phyloP scores from a whole-genome alignment of 2,797 vertebrate genomes.

The Sebastes hubbsi region DNA sequence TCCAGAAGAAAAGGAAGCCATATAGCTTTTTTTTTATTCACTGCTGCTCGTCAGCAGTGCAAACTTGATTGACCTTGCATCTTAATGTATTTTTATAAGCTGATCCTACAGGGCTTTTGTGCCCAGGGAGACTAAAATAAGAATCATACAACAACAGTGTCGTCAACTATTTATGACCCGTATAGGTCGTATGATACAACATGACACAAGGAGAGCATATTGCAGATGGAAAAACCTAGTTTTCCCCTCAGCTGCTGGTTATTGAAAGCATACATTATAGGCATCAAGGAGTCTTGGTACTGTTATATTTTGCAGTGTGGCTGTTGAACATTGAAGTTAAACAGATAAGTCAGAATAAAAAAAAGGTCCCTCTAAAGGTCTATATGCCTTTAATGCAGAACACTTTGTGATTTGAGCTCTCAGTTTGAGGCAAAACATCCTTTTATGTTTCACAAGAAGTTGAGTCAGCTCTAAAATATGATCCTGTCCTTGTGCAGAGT shows the following conservation, averaged over 20 bases:
- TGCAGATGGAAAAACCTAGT: conserved; percentile 1
- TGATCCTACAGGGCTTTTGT: conserved; percentile 24
- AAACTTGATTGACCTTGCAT: conserved; percentile 35
- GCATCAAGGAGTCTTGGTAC: background rate
- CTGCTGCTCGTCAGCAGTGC: conserved; percentile 5
- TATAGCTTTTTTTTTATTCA: conserved; percentile 33
- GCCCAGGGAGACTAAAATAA: conserved; percentile 15
- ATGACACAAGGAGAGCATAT: conserved; percentile 15
- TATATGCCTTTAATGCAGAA: background rate
- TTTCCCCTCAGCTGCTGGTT: conserved; percentile 3
- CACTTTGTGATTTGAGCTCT: conserved; percentile 21
- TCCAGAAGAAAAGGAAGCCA: conserved; percentile 17
- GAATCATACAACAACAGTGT: background rate
- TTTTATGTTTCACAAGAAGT: conserved; percentile 26
- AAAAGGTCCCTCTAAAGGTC: background rate
- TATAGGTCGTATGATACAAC: conserved; percentile 7
- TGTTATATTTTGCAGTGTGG: background rate
- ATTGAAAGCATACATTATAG: conserved; percentile 16
- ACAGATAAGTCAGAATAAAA: background rate
- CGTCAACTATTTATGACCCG: conserved; percentile 35
- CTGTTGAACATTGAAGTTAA: background rate
- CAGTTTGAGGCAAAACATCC: conserved; percentile 10
- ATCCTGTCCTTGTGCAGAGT: conserved; percentile 36
- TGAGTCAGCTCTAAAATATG: conserved; percentile 39
- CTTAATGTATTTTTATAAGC: conserved; percentile 29